Percentiles rank a stretch among this genome's conserved stretches.
Evolutionary conservation across 2,888 invertebrate species (phyloP).

Genomic region (Sphaeridia pumilis): DNA sequence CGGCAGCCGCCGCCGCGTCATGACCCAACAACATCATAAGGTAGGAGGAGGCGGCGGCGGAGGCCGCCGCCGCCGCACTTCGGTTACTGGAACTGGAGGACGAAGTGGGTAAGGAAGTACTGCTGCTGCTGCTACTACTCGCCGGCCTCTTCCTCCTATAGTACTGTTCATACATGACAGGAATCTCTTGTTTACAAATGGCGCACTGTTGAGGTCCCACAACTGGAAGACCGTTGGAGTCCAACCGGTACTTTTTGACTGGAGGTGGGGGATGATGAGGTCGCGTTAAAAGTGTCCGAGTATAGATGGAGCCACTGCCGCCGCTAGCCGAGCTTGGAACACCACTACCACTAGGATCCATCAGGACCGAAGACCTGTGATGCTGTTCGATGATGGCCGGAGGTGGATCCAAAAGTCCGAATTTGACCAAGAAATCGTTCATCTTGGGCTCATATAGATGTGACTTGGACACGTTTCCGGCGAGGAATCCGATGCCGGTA

Average conservation of each 20-base stretch:
- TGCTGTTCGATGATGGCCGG: background rate
- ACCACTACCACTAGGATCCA: too few species aligned
- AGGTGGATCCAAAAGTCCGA: conserved; percentile 24
- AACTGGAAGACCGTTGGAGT: background rate
- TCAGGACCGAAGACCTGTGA: too few species aligned
- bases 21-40: too few species aligned
- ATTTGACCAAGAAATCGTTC: conserved; percentile 21
- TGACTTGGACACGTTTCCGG: conserved; percentile 43
- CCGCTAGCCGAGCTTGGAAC: background rate
- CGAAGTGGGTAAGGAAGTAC: background rate
- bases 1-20: too few species aligned
- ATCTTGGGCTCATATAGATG: conserved; percentile 20
- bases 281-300: too few species aligned
- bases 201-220: conserved; percentile 8
- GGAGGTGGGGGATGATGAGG: conserved; percentile 1
- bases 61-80: too few species aligned
- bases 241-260: background rate
- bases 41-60: background rate
- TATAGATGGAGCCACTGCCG: background rate
- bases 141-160: background rate
- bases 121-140: background rate
- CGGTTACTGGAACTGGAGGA: too few species aligned
- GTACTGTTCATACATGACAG: background rate
- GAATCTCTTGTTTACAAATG: conserved; percentile 13
- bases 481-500: conserved; percentile 74